Conservation (phyloP, 2,888 invertebrate genomes). For the Agonopterix heracliana region DNA sequence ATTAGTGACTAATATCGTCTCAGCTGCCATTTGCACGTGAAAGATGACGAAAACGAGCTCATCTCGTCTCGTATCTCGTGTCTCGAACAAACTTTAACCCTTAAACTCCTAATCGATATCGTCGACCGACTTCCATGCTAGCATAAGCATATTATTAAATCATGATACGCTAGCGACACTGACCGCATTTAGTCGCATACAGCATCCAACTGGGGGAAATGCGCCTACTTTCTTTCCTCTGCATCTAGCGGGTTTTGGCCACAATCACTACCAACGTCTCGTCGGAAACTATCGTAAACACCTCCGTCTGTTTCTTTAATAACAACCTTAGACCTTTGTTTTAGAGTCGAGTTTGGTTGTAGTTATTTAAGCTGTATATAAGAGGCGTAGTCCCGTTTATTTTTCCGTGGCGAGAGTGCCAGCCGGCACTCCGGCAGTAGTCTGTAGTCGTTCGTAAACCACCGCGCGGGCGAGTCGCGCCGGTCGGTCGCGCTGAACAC, state of each 20-base stretch:
- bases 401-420: slow-evolving; percentile 29
- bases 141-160: slow-evolving; percentile 30
- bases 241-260: slow-evolving; percentile 50
- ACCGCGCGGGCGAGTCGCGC: slow-evolving; percentile 33
- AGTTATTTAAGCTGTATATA: slow-evolving; percentile 38
- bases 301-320: slow-evolving; percentile 13
- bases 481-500: neutral
- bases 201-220: slow-evolving; percentile 56
- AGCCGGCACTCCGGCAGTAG: slow-evolving; percentile 21
- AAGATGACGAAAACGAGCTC: too few relatives aligned
- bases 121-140: too few relatives aligned
- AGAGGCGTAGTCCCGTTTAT: slow-evolving; percentile 52
- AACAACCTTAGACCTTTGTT: slow-evolving; percentile 12
- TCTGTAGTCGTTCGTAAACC: slow-evolving; percentile 44
- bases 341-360: slow-evolving; percentile 30
- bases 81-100: too few relatives aligned
- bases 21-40: too few relatives aligned
- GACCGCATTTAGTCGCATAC: slow-evolving; percentile 55
- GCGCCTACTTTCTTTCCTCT: slow-evolving; percentile 69
- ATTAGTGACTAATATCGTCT: too few relatives aligned
- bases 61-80: too few relatives aligned
- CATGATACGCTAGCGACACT: slow-evolving; percentile 32
- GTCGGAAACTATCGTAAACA: slow-evolving; percentile 32
- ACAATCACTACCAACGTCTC: slow-evolving; percentile 26
- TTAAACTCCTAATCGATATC: too few relatives aligned